Evolutionary conservation across 2,113 vertebrate genomes (phyloP).

Genomic region (Grammomys dolichurus): DNA sequence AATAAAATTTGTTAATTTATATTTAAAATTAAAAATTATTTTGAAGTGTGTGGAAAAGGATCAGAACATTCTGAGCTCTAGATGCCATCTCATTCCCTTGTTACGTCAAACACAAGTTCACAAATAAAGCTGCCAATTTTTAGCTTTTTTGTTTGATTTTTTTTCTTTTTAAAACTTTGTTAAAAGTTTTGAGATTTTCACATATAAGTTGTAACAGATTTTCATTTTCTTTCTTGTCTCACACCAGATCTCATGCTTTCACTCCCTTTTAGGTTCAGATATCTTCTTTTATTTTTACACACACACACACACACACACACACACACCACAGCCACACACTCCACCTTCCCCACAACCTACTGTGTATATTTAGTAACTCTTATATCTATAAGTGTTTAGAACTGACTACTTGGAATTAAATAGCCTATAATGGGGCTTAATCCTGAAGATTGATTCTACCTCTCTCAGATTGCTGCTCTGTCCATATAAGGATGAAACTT

Average conservation of each 20-base stretch:
- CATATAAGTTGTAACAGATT: background rate
- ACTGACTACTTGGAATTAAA: background rate
- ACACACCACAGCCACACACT: background rate
- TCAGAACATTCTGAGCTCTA: background rate
- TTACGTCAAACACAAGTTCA: background rate
- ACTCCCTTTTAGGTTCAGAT: background rate
- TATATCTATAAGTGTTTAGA: background rate
- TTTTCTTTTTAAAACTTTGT: background rate
- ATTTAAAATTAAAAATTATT: background rate
- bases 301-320: background rate
- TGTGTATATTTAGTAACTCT: background rate
- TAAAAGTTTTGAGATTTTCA: background rate
- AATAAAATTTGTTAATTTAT: background rate
- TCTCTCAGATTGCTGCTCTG: background rate
- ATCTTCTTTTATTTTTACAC: background rate
- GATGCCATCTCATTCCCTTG: background rate
- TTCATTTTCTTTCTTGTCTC: background rate
- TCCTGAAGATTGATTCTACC: too few species aligned
- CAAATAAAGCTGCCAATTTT: background rate
- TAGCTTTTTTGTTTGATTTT: background rate
- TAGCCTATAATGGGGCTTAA: background rate
- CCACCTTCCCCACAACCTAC: background rate
- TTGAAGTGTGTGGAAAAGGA: background rate
- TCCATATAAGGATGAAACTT: background rate
- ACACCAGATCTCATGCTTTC: accelerated